Evolutionary conservation across 2,797 vertebrate genomes (phyloP).

Genomic region (Dipus sagitta): DNA sequence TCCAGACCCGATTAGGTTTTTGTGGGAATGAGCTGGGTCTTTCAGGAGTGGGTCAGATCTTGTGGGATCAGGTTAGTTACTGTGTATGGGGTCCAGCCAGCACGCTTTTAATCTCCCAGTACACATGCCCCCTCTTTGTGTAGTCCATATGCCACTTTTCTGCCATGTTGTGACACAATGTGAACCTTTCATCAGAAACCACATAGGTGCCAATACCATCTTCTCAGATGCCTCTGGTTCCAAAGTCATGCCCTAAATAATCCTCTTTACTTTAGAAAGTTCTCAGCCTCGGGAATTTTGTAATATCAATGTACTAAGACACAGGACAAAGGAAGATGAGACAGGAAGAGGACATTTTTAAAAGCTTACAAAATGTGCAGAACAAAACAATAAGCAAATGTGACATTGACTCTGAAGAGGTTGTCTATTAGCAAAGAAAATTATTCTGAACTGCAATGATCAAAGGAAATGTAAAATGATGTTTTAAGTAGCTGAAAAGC

Average conservation of each 20-base stretch:
- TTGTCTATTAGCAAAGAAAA: not conserved
- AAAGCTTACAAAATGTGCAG: not conserved
- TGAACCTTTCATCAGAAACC: not conserved
- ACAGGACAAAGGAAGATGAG: not conserved
- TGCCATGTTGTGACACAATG: not conserved
- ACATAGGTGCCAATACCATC: not conserved
- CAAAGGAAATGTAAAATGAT: not conserved
- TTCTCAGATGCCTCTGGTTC: not conserved
- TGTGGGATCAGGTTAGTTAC: not conserved
- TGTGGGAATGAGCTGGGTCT: not conserved
- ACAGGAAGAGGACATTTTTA: too few species aligned
- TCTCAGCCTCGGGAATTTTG: too few species aligned
- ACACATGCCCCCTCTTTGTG: not conserved
- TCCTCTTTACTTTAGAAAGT: not conserved
- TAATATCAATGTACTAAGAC: too few species aligned
- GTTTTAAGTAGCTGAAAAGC: not conserved
- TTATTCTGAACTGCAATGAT: conserved; percentile 1
- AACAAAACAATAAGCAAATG: not conserved
- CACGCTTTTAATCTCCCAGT: accelerated
- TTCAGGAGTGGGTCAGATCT: not conserved
- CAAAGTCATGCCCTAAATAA: not conserved
- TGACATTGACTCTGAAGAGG: too few species aligned
- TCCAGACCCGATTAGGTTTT: not conserved
- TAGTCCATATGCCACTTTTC: too few species aligned
- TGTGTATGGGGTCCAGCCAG: not conserved